Evolutionary conservation across 2,888 invertebrate genomes (phyloP).

Genomic region (Galerucella calmariensis): DNA sequence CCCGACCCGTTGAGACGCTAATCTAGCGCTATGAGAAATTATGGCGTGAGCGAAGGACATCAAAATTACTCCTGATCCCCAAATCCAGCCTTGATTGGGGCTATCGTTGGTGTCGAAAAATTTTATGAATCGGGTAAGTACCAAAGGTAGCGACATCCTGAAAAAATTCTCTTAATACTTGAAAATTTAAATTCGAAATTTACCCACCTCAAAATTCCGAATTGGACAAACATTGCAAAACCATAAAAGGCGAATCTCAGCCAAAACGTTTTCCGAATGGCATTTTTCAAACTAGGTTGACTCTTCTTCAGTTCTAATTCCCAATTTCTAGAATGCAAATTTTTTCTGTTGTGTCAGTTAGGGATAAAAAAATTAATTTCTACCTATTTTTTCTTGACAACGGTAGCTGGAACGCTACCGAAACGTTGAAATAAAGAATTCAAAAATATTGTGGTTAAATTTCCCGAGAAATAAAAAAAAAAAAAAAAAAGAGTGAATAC

Average conservation of each 20-base stretch:
- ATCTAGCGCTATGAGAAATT: conserved; percentile 73
- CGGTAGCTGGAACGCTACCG: no score
- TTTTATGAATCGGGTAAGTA: conserved; percentile 72
- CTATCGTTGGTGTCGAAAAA: conserved; percentile 67
- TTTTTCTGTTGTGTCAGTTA: no score
- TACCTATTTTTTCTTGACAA: no score
- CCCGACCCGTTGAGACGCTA: conserved; percentile 74
- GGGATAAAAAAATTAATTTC: no score
- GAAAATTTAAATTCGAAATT: not conserved
- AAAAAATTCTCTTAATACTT: not conserved
- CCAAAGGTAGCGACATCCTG: conserved; percentile 73
- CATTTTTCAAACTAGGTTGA: conserved; percentile 71
- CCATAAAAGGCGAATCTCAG: conserved; percentile 72
- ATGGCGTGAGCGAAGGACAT: conserved; percentile 70
- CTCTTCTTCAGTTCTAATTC: conserved; percentile 24
- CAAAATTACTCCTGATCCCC: conserved; percentile 72
- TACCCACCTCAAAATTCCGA: conserved; percentile 71
- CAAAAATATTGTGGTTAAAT: no score
- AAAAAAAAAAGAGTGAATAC: no score
- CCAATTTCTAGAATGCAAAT: conserved; percentile 24
- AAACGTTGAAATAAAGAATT: no score
- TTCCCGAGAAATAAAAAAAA: no score
- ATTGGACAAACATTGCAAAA: conserved; percentile 68
- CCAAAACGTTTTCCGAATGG: conserved; percentile 72
- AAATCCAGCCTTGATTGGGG: conserved; percentile 73